Evolutionary conservation across 2,888 invertebrate genomes (phyloP).

Genomic region (Amphiduros pacificus): DNA sequence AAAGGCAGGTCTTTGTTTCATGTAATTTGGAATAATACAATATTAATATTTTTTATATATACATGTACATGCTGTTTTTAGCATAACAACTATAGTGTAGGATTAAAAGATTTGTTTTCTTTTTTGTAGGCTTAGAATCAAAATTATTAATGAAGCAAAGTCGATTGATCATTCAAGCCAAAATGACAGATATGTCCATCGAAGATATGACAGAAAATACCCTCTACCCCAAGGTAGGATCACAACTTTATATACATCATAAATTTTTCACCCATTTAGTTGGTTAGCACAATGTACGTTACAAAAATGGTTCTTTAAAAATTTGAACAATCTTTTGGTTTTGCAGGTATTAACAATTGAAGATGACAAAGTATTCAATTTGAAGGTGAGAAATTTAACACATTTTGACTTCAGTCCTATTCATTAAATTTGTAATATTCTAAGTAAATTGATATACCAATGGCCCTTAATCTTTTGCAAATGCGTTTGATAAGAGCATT

Average conservation of each 20-base stretch:
- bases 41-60: no score
- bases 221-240: conserved; percentile 75
- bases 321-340: conserved; percentile 61
- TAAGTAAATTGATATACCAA: no score
- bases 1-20: conserved; percentile 41
- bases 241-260: no score
- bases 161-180: conserved; percentile 73
- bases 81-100: no score
- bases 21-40: neutral
- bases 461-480: no score
- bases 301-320: neutral
- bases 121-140: conserved; percentile 9
- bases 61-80: no score
- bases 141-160: conserved; percentile 79
- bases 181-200: conserved; percentile 70
- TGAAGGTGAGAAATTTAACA: conserved; percentile 65
- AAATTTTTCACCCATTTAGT: neutral
- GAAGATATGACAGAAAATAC: conserved; percentile 76
- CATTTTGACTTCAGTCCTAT: no score
- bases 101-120: no score
- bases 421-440: no score
- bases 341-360: conserved; percentile 76
- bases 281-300: conserved; percentile 12
- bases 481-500: no score
- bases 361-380: conserved; percentile 78